phyloP scores from a whole-genome alignment of 2,113 vertebrate species.

The Notarius lentiginosus region DNA sequence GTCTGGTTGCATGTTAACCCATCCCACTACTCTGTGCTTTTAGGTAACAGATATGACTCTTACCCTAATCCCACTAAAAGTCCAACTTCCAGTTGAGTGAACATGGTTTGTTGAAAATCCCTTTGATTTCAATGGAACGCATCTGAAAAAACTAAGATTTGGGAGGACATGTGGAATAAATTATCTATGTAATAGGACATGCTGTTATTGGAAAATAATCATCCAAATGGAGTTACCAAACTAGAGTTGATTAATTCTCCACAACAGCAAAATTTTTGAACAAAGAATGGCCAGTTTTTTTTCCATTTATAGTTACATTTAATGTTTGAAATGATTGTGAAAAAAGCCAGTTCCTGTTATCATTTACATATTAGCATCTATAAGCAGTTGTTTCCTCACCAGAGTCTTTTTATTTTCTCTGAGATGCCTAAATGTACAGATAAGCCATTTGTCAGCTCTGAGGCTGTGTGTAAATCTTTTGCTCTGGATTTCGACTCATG shows the following conservation, averaged over 20 bases:
- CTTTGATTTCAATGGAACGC: background rate
- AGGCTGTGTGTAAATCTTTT: background rate
- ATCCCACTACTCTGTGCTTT: conserved; percentile 22
- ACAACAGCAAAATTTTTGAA: background rate
- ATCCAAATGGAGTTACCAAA: background rate
- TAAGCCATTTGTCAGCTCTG: background rate
- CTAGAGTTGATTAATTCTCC: background rate
- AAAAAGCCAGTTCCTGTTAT: too few relatives aligned
- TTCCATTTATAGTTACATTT: background rate
- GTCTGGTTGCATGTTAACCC: background rate
- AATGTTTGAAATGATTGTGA: too few relatives aligned
- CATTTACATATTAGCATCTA: too few relatives aligned
- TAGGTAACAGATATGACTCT: conserved; percentile 2
- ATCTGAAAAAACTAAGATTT: background rate
- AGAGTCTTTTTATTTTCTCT: background rate
- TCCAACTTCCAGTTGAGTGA: conserved; percentile 18
- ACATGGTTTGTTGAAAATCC: background rate
- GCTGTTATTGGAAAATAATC: background rate
- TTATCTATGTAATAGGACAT: background rate
- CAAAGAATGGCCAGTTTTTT: background rate
- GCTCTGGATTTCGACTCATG: background rate
- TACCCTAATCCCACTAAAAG: conserved; percentile 45
- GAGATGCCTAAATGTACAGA: conserved; percentile 22
- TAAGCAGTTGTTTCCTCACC: too few relatives aligned
- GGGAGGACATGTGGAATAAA: background rate